Conservation (phyloP, 2,888 invertebrate genomes). For the Hydrotaea diabolus region DNA sequence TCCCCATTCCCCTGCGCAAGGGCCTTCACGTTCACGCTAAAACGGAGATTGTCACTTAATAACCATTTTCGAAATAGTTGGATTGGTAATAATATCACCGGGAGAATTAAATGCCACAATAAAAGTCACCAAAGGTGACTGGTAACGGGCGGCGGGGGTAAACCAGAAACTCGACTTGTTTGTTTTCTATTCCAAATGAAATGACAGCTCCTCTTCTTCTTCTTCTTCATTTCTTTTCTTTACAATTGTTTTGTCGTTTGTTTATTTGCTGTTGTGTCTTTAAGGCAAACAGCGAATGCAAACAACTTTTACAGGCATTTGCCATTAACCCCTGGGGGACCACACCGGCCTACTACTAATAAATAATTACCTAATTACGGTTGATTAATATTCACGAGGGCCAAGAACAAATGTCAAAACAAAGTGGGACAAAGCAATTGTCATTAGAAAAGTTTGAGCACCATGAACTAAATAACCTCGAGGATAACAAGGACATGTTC, state of each 20-base stretch:
- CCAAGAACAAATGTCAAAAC: too few relatives aligned
- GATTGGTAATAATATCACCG: conserved; percentile 22
- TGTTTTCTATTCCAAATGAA: conserved; percentile 6
- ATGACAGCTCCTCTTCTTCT: not conserved
- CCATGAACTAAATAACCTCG: too few relatives aligned
- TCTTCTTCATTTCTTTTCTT: not conserved
- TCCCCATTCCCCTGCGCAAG: not conserved
- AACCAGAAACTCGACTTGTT: not conserved
- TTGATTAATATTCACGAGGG: too few relatives aligned
- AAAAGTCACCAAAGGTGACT: conserved; percentile 24
- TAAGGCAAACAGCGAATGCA: not conserved
- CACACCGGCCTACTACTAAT: not conserved
- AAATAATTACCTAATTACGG: too few relatives aligned
- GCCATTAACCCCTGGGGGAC: not conserved
- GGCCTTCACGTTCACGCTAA: not conserved
- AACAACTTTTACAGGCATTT: not conserved
- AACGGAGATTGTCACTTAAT: conserved; percentile 45
- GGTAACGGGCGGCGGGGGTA: not conserved
- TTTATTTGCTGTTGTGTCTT: not conserved
- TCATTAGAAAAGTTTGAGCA: too few relatives aligned
- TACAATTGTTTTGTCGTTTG: conserved; percentile 3
- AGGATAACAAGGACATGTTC: too few relatives aligned
- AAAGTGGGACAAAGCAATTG: too few relatives aligned
- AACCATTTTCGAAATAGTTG: conserved; percentile 33
- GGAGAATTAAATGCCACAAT: conserved; percentile 22